Evolutionary conservation across 2,888 invertebrate genomes (phyloP).

Genomic region (Melanargia galathea): DNA sequence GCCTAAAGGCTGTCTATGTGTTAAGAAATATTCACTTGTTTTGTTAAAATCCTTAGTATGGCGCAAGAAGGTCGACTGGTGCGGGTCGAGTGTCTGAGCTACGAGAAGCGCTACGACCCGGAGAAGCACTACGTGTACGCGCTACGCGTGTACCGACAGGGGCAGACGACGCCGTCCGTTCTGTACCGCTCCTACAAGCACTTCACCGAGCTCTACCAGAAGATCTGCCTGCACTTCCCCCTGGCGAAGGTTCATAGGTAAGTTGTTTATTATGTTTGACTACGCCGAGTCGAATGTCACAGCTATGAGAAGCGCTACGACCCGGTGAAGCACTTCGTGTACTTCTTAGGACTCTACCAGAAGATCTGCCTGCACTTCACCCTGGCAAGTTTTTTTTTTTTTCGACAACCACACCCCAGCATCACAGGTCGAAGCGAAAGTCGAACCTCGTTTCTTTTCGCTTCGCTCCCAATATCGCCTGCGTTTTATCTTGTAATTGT

Average conservation of each 20-base stretch:
- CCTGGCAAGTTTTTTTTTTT: too few relatives aligned
- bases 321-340: conserved; percentile 98
- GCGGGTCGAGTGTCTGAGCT: conserved; percentile 92
- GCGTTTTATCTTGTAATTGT: neutral
- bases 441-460: too few relatives aligned
- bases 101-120: conserved; percentile 97
- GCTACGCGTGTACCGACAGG: conserved; percentile 90
- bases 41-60: conserved; percentile 81
- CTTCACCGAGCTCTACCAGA: conserved; percentile 97
- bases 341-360: conserved; percentile 97
- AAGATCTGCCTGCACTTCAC: conserved; percentile 96
- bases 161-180: conserved; percentile 92
- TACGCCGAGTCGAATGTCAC: conserved; percentile 85
- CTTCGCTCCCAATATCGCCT: too few relatives aligned
- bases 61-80: conserved; percentile 94
- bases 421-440: too few relatives aligned
- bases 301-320: conserved; percentile 97
- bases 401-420: too few relatives aligned
- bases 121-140: conserved; percentile 99
- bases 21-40: neutral
- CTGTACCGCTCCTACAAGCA: conserved; percentile 98
- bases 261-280: conserved; percentile 50
- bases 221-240: conserved; percentile 95
- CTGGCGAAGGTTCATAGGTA: conserved; percentile 95
- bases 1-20: neutral